Conservation (phyloP, 2,888 invertebrate genomes). For the Hofmannophila pseudospretella region DNA sequence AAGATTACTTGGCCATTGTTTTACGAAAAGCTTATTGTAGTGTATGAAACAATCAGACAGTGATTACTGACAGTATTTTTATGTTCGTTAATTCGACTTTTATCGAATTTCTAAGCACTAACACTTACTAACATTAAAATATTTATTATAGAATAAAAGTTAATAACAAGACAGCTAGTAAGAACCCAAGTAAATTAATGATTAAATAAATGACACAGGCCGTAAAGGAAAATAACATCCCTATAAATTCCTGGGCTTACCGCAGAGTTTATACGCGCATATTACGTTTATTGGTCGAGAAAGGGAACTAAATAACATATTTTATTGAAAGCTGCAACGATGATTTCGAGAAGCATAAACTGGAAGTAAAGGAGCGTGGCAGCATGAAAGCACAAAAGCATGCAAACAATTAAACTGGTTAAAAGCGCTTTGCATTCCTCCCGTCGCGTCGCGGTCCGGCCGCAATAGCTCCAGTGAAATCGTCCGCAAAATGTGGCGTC, state of each 20-base stretch:
- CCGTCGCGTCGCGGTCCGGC: slow-evolving; percentile 18
- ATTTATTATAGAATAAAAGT: no score
- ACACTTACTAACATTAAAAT: no score
- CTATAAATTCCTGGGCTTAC: background rate
- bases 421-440: slow-evolving; percentile 21
- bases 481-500: slow-evolving; percentile 16
- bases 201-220: background rate
- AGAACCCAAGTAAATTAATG: no score
- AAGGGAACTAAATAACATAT: background rate
- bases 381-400: slow-evolving; percentile 1
- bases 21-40: slow-evolving; percentile 20
- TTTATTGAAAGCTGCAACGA: background rate
- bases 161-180: no score
- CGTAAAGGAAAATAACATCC: background rate
- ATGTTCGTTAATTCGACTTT: no score
- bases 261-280: slow-evolving; percentile 1
- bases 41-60: background rate
- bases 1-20: slow-evolving; percentile 49
- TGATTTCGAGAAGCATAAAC: background rate
- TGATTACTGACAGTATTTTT: no score
- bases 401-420: slow-evolving; percentile 10
- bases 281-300: background rate
- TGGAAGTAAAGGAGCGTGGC: background rate
- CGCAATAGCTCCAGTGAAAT: slow-evolving; percentile 23
- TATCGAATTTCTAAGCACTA: no score